Conservation (phyloP, 2,797 vertebrate genomes). For the Salarias fasciatus region DNA sequence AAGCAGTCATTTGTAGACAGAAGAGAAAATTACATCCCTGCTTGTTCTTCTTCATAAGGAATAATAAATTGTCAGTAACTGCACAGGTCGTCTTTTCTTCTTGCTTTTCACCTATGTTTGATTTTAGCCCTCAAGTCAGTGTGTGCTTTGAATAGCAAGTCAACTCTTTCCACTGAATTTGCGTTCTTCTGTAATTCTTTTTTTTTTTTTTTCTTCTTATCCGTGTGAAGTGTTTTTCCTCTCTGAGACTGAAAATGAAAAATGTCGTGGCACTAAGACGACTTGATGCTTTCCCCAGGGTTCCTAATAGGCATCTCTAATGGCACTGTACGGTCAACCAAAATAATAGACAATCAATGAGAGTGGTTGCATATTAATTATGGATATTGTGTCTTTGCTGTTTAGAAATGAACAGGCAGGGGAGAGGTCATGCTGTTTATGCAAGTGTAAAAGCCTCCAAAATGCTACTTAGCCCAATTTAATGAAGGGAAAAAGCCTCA, state of each 20-base stretch:
- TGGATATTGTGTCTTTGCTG: constrained; percentile 52
- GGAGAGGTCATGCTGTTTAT: constrained; percentile 44
- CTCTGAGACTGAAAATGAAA: neutral
- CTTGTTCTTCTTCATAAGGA: constrained; percentile 69
- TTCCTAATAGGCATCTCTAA: constrained; percentile 28
- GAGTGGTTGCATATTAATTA: constrained; percentile 49
- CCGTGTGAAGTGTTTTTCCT: neutral
- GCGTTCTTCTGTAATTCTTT: no score
- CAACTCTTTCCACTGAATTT: constrained; percentile 9
- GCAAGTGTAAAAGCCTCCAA: constrained; percentile 40
- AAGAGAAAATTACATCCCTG: constrained; percentile 41
- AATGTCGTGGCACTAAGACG: neutral
- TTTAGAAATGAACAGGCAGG: constrained; percentile 35
- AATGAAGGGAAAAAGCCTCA: constrained; percentile 29
- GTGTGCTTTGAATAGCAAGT: constrained; percentile 28
- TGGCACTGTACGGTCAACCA: constrained; percentile 51
- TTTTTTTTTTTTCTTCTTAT: constrained; percentile 7
- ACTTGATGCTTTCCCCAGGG: constrained; percentile 8
- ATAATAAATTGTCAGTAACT: constrained; percentile 54
- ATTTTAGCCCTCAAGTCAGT: constrained; percentile 18
- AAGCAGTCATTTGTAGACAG: constrained; percentile 56
- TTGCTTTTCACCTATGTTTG: constrained; percentile 24
- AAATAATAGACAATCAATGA: constrained; percentile 57
- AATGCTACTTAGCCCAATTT: constrained; percentile 51
- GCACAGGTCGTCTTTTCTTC: constrained; percentile 12